These are phyloP conservation scores for Todiramphus saurophagus DNA, from an alignment of 2,113 vertebrate species.

Conservation along the genomic window DNA sequence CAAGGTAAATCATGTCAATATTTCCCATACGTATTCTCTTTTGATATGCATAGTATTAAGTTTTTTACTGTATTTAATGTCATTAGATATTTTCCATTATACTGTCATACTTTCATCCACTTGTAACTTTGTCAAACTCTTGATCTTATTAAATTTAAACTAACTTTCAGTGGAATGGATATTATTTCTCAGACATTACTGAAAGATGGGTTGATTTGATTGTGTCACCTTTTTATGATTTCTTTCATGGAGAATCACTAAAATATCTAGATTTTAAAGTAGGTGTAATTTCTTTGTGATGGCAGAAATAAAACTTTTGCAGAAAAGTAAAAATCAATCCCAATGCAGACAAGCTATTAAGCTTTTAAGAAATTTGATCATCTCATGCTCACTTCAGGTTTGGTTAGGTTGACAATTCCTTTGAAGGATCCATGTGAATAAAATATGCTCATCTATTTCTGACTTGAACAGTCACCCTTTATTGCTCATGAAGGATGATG, in stretches of 20 bases:
- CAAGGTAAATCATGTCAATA: background rate
- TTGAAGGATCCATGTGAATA: background rate
- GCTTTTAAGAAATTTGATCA: background rate
- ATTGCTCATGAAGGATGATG: background rate
- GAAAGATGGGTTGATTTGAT: background rate
- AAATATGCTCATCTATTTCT: background rate
- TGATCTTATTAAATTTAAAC: background rate
- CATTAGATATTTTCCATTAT: background rate
- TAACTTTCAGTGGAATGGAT: background rate
- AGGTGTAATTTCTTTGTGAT: background rate
- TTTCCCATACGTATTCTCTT: background rate
- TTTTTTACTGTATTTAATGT: background rate
- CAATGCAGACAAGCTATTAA: background rate
- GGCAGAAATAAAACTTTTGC: background rate
- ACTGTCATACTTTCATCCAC: background rate
- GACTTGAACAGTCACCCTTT: background rate
- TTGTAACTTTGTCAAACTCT: background rate
- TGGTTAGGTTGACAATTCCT: background rate
- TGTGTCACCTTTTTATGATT: background rate
- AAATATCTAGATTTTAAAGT: background rate
- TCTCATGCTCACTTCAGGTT: background rate
- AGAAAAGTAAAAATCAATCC: background rate
- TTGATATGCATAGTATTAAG: background rate
- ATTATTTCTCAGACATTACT: background rate
- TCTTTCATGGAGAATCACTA: background rate